Percentiles rank a stretch among this genome's conserved stretches.
These are phyloP conservation scores for Hemicordylus capensis DNA, from an alignment of 2,113 vertebrate species.

Conservation along the genomic window DNA sequence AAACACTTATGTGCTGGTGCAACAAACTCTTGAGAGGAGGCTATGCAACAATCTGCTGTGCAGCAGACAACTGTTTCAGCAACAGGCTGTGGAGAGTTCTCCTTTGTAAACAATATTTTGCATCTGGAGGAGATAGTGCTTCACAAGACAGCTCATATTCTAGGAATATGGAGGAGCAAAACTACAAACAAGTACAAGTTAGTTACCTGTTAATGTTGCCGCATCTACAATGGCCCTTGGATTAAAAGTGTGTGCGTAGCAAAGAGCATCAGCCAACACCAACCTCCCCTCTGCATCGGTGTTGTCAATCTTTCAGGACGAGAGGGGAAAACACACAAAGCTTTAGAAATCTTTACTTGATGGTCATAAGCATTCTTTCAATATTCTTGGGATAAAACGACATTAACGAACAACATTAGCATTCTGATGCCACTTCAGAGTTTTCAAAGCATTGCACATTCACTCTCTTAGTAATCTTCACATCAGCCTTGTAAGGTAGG, in stretches of 20 bases:
- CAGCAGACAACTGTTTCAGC: not conserved
- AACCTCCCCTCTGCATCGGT: constrained; percentile 95
- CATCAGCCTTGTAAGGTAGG: not conserved
- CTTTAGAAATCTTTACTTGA: not conserved
- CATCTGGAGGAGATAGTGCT: too few species aligned
- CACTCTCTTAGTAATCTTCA: not conserved
- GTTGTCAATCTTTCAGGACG: constrained; percentile 86
- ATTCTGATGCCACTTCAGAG: constrained; percentile 14
- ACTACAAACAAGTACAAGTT: not conserved
- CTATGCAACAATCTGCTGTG: too few species aligned
- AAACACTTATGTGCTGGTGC: not conserved
- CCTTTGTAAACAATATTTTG: too few species aligned
- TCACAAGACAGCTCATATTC: not conserved
- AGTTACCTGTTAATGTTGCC: constrained; percentile 92
- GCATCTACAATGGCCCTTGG: constrained; percentile 89
- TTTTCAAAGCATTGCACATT: not conserved
- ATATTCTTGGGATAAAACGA: not conserved
- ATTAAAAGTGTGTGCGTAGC: constrained; percentile 90
- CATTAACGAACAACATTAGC: constrained; percentile 22
- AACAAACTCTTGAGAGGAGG: not conserved
- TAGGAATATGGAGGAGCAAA: not conserved
- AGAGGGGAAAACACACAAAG: not conserved
- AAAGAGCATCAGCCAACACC: constrained; percentile 92
- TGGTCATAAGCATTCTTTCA: not conserved
- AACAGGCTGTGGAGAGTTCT: not conserved